Percentiles rank a stretch among this genome's conserved stretches.
Conservation (phyloP, 2,113 vertebrate genomes). For the Scartelaos histophorus region DNA sequence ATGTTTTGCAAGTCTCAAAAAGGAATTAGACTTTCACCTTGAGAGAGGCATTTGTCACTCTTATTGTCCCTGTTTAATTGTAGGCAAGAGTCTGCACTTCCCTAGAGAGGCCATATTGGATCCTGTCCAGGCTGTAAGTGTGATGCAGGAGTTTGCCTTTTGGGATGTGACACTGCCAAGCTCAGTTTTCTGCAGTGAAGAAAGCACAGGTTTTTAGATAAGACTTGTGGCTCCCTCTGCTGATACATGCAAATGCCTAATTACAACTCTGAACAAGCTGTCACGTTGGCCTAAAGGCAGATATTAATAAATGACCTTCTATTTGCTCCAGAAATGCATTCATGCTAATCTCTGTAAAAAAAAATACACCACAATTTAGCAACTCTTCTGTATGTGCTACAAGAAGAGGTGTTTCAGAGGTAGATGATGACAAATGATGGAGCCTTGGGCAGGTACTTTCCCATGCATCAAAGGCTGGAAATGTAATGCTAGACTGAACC, state of each 20-base stretch:
- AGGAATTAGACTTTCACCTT: slow-evolving; percentile 23
- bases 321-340: slow-evolving; percentile 37
- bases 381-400: slow-evolving; percentile 25
- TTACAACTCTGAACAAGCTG: slow-evolving; percentile 45
- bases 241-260: slow-evolving; percentile 55
- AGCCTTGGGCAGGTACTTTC: slow-evolving; percentile 39
- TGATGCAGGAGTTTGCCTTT: slow-evolving; percentile 37
- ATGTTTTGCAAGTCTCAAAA: slow-evolving; percentile 4
- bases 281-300: slow-evolving; percentile 26
- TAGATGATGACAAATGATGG: slow-evolving; percentile 43
- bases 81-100: neutral
- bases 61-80: slow-evolving; percentile 23
- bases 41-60: slow-evolving; percentile 22
- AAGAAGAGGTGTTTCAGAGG: slow-evolving; percentile 53
- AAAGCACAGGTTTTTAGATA: slow-evolving; percentile 46
- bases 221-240: slow-evolving; percentile 70
- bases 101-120: slow-evolving; percentile 19
- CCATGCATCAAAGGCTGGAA: slow-evolving; percentile 49
- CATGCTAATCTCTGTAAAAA: slow-evolving; percentile 1
- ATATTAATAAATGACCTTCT: slow-evolving; percentile 34
- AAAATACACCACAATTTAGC: slow-evolving; percentile 32
- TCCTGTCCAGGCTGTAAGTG: slow-evolving; percentile 30
- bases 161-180: slow-evolving; percentile 38
- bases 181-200: slow-evolving; percentile 38
- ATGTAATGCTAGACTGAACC: slow-evolving; percentile 36